Evolutionary conservation across 1,140 invertebrate species (phyloP), one percentile per base, ranked within the genome.

Genomic region (Orius insidiosus): DNA sequence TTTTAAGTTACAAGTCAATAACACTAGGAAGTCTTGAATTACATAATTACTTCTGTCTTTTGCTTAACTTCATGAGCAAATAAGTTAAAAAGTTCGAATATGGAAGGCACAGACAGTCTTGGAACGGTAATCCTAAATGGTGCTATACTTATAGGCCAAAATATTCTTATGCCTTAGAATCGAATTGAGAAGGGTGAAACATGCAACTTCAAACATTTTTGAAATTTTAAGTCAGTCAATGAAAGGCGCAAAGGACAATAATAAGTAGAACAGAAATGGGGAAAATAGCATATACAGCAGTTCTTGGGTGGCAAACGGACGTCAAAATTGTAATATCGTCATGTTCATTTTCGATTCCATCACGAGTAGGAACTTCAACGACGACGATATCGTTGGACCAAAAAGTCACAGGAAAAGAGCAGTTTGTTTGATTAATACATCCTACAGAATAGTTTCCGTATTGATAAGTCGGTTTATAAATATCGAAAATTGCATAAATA

Each of bases 401-500:
- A 51, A 84, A 72, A 14, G 62, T 59, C 43, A 86, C 68, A 19
- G 67, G 60, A 60, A 86, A 83, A 9, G 63, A 71, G 63, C 82
- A 86, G 56, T 78, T 66, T 0, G 80, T 84, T 56, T 71, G 63
- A 62, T 85, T 85, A 10, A 82, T 60, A 61, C 83, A 86, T 15
- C 71, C 70, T 34, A 72, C 69, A 3, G 74, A 71, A 51, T 76
- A 68, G 55, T 84, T 84, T 34, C 76, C 70, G 59, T 80, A 81
- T 58, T 76, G 72, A 60, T 80, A 80, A 49, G 79, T 78, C 5
- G 82, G 80, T 55, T 85, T 86, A 55, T 78, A 78, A 55, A 86
- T 84, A 64, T 84, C 77, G 62, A 86, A 85, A 51, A 81, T 69
- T 8, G 77, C 79, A 62, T 84, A 77, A 52, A 86, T 80, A 58